These are phyloP conservation scores for Aldabrachelys gigantea DNA, from an alignment of 2,113 vertebrate genomes.

Conservation along the genomic window DNA sequence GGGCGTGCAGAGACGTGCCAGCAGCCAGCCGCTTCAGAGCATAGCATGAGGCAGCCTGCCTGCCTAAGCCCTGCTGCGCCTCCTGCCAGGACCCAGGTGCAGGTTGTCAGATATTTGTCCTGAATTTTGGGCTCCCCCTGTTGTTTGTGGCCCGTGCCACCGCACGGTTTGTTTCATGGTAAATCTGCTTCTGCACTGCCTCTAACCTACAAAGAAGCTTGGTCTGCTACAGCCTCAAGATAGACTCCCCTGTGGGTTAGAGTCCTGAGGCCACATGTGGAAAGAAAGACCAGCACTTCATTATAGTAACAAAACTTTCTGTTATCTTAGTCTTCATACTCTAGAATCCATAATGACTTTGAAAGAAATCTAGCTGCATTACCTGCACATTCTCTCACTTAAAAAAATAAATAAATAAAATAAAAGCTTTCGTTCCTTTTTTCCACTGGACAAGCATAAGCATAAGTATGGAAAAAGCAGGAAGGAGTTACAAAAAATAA, in stretches of 20 bases:
- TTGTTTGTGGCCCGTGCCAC: no score
- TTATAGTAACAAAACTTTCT: neutral
- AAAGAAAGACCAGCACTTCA: neutral
- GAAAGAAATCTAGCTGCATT: neutral
- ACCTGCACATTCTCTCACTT: constrained; percentile 18
- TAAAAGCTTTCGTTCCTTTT: neutral
- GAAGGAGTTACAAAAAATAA: neutral
- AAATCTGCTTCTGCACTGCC: no score
- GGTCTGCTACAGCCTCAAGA: neutral
- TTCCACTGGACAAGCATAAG: neutral
- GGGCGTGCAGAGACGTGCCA: no score
- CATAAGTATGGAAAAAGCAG: neutral
- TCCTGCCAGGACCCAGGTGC: no score
- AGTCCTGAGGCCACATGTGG: neutral
- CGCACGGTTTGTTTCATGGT: no score
- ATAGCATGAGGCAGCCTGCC: no score
- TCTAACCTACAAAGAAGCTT: no score
- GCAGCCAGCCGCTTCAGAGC: no score
- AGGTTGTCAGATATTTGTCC: no score
- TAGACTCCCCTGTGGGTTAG: neutral
- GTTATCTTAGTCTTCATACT: neutral
- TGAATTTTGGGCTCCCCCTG: no score
- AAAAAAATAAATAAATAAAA: no score
- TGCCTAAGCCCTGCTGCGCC: no score
- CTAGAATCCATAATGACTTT: neutral